These are phyloP conservation scores for Incurvaria masculella DNA, from an alignment of 2,888 invertebrate genomes.

Conservation along the genomic window DNA sequence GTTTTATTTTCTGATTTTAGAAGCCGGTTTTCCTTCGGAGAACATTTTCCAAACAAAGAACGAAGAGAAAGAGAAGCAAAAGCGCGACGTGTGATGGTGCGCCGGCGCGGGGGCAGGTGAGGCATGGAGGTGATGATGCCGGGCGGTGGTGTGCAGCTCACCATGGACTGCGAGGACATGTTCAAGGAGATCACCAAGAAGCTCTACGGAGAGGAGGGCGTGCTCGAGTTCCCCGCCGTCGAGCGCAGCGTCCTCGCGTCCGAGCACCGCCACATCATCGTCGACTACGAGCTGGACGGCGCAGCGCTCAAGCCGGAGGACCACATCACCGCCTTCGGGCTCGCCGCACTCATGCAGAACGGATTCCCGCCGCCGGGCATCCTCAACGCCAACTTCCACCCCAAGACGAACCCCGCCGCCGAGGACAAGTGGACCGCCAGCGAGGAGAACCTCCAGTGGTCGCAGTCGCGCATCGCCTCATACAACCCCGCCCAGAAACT, in stretches of 20 bases:
- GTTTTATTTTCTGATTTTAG: too few species aligned
- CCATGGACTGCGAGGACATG: slow-evolving; percentile 78
- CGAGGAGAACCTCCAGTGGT: slow-evolving; percentile 70
- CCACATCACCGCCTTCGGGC: slow-evolving; percentile 69
- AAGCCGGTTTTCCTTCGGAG: too few species aligned
- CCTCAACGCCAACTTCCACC: slow-evolving; percentile 56
- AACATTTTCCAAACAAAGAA: too few species aligned
- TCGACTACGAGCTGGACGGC: slow-evolving; percentile 45
- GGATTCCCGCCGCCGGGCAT: slow-evolving; percentile 66
- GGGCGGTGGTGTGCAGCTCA: slow-evolving; percentile 49
- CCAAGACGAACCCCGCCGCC: slow-evolving; percentile 45
- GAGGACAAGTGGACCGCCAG: slow-evolving; percentile 66
- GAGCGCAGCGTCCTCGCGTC: slow-evolving; percentile 37
- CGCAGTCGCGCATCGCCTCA: slow-evolving; percentile 75
- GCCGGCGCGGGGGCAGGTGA: too few species aligned
- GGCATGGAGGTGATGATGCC: slow-evolving; percentile 53
- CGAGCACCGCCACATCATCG: slow-evolving; percentile 48
- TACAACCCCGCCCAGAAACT: slow-evolving; percentile 74
- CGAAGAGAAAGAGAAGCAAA: too few species aligned
- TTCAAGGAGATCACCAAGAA: slow-evolving; percentile 91
- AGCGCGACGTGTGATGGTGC: too few species aligned
- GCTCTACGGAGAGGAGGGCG: slow-evolving; percentile 79
- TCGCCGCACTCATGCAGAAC: slow-evolving; percentile 75
- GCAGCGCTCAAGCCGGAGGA: slow-evolving; percentile 65
- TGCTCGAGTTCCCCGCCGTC: slow-evolving; percentile 29